Conservation (phyloP, 2,113 vertebrate genomes). For the Agapornis roseicollis region DNA sequence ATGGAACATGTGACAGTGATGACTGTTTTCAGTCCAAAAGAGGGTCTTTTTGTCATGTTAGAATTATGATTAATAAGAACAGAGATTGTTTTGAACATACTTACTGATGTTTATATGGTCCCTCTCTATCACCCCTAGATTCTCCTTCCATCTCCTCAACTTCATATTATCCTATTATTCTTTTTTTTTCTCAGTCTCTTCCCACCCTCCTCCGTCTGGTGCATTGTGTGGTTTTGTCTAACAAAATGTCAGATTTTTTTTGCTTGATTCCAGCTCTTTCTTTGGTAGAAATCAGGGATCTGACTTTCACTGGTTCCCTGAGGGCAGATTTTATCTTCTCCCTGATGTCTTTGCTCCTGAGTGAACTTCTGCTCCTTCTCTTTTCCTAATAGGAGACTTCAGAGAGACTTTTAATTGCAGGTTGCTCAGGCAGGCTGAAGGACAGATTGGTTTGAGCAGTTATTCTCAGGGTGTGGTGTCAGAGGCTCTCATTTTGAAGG, state of each 20-base stretch:
- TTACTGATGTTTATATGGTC: neutral
- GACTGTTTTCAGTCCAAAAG: conserved; percentile 13
- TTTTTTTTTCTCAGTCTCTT: no score
- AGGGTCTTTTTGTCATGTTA: neutral
- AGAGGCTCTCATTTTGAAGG: neutral
- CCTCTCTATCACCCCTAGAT: neutral
- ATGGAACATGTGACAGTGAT: conserved; percentile 5
- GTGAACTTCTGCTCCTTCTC: neutral
- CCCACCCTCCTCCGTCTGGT: neutral
- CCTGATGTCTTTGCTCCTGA: neutral
- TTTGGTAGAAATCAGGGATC: neutral
- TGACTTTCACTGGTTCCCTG: neutral
- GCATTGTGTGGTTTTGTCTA: neutral
- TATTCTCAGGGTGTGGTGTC: neutral
- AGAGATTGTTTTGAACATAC: neutral
- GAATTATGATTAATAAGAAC: neutral
- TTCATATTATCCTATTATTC: neutral
- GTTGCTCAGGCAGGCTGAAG: neutral
- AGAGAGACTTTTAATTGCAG: neutral
- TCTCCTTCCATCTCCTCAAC: accelerated
- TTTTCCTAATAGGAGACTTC: neutral
- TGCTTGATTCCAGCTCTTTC: neutral
- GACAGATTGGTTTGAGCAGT: neutral
- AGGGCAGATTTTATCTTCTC: neutral
- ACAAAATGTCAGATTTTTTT: neutral